phyloP scores from a whole-genome alignment of 1,140 invertebrate genomes.

The Anoplolepis gracilipes region DNA sequence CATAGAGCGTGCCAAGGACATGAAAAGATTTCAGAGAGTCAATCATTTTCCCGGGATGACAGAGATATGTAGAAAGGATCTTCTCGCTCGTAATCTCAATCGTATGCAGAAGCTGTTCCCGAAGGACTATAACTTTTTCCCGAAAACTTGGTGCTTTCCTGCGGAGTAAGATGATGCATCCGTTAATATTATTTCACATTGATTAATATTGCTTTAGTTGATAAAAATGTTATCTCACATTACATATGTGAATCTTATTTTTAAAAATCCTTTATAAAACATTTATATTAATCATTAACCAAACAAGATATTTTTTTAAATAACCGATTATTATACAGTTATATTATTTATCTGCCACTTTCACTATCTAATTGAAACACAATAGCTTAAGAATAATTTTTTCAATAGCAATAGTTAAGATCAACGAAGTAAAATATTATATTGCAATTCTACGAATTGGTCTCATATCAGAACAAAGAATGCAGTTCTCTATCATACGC shows the following conservation, averaged over 20 bases:
- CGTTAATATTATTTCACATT: neutral
- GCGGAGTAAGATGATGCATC: conserved; percentile 89
- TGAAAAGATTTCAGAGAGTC: conserved; percentile 96
- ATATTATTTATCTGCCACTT: neutral
- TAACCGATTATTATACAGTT: neutral
- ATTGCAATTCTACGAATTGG: neutral
- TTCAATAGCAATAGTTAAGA: neutral
- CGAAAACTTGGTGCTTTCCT: conserved; percentile 97
- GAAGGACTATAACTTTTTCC: conserved; percentile 96
- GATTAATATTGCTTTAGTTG: neutral
- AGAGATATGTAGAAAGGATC: conserved; percentile 95
- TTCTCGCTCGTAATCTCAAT: conserved; percentile 94
- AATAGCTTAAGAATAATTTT: neutral
- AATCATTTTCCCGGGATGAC: conserved; percentile 97
- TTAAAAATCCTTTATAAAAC: conserved; percentile 3
- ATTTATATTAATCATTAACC: neutral
- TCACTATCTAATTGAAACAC: neutral
- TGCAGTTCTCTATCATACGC: neutral
- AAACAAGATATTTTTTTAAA: conserved; percentile 12
- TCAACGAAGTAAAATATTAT: neutral
- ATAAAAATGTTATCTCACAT: neutral
- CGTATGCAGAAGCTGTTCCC: conserved; percentile 94
- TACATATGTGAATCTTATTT: neutral
- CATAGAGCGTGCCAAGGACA: conserved; percentile 93
- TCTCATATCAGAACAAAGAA: conserved; percentile 33